These are phyloP conservation scores for Hirtodrosophila histrioides DNA, from an alignment of 2,888 invertebrate genomes.

Conservation along the genomic window DNA sequence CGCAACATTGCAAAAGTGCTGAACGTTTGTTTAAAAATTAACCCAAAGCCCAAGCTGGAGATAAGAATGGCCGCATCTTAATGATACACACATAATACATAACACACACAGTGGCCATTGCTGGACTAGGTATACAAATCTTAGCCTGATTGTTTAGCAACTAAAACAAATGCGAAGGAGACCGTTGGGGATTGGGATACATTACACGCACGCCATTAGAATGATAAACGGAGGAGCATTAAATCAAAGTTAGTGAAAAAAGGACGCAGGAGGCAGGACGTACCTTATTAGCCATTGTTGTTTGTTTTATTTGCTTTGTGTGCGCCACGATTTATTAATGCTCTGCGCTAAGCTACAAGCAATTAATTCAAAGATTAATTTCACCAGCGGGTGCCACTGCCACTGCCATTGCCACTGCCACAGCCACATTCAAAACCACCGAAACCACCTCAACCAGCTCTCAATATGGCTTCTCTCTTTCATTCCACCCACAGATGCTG, in stretches of 20 bases:
- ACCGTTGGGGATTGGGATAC: slow-evolving; percentile 56
- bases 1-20: slow-evolving; percentile 41
- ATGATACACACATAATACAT: slow-evolving; percentile 13
- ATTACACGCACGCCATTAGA: slow-evolving; percentile 75
- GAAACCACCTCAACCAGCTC: slow-evolving; percentile 35
- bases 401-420: not conserved
- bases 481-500: slow-evolving; percentile 49
- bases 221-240: slow-evolving; percentile 80
- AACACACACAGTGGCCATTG: slow-evolving; percentile 18
- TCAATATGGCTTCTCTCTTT: slow-evolving; percentile 37
- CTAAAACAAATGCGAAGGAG: slow-evolving; percentile 68
- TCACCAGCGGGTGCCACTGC: slow-evolving; percentile 74
- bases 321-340: slow-evolving; percentile 74
- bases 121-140: slow-evolving; percentile 55
- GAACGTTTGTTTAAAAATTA: slow-evolving; percentile 69
- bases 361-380: slow-evolving; percentile 82
- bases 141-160: slow-evolving; percentile 72
- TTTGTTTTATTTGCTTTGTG: slow-evolving; percentile 38
- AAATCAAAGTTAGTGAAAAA: slow-evolving; percentile 81
- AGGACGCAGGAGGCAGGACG: slow-evolving; percentile 38
- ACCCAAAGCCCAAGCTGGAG: slow-evolving; percentile 38
- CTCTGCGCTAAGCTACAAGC: slow-evolving; percentile 80
- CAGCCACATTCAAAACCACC: slow-evolving; percentile 11
- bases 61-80: slow-evolving; percentile 43
- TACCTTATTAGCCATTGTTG: slow-evolving; percentile 59